Evolutionary conservation across 2,113 vertebrate genomes (phyloP), one percentile per base, ranked within the genome.

Genomic region (Cricetomys ansorgei): DNA sequence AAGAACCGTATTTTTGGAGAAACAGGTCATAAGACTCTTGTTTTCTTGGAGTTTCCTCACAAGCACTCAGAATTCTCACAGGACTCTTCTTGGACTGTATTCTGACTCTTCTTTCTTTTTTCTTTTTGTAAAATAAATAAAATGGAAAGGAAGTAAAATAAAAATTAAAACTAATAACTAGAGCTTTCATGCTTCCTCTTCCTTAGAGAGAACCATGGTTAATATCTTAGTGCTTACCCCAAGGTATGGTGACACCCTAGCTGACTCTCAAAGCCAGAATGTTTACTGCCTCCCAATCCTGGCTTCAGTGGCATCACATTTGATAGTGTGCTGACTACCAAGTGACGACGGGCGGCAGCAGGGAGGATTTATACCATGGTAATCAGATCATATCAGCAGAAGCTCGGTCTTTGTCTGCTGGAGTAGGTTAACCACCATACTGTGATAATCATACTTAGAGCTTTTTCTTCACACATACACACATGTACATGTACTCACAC

Each of bases 51-150:
- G n/a, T n/a, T n/a, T n/a, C n/a, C n/a, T n/a, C n/a, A n/a, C n/a
- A n/a, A n/a, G n/a, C n/a, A n/a, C n/a, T n/a, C n/a, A n/a, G n/a
- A n/a, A n/a, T n/a, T n/a, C n/a, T n/a, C n/a, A n/a, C n/a, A n/a
- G n/a, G n/a, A n/a, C n/a, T n/a, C n/a, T n/a, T n/a, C n/a, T n/a
- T n/a, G n/a, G n/a, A n/a, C n/a, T n/a, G n/a, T n/a, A n/a, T n/a
- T n/a, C n/a, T n/a, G n/a, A n/a, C n/a, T n/a, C n/a, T n/a, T n/a
- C n/a, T n/a, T n/a, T n/a, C n/a, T n/a, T n/a, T n/a, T n/a, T n/a
- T n/a, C n/a, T n/a, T 64, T 8, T 75, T 75, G 17, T 65, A 73
- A 67, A 94, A 73, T 73, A 92, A 89, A 65, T 75, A 40, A 59
- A 57, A 59, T 3, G 15, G 21, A 37, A 79, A 2, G 23, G 72